Conservation (phyloP, 2,797 vertebrate species). For the Anguilla anguilla region DNA sequence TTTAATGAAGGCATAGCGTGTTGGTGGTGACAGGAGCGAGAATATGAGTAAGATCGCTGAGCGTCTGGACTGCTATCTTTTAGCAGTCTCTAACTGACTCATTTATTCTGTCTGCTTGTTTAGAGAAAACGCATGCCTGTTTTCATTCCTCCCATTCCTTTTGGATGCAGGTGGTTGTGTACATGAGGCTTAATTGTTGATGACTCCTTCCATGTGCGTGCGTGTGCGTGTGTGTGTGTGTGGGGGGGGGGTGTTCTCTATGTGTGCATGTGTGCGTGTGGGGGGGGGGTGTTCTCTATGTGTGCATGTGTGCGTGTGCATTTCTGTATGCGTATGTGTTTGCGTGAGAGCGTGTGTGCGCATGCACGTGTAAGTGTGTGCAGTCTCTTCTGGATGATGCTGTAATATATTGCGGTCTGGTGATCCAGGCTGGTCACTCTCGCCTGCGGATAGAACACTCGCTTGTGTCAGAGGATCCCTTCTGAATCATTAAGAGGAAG, state of each 20-base stretch:
- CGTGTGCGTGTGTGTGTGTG: constrained; percentile 30
- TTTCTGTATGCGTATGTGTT: constrained; percentile 24
- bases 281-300: background rate
- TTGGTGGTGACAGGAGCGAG: background rate
- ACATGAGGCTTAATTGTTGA: background rate
- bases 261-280: background rate
- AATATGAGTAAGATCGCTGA: background rate
- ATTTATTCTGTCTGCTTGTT: background rate
- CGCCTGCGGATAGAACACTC: background rate
- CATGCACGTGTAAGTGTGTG: background rate
- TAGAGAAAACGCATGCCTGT: background rate
- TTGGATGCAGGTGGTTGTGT: background rate
- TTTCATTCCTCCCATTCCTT: background rate
- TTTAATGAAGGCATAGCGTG: background rate
- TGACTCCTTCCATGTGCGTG: constrained; percentile 13
- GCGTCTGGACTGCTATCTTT: background rate
- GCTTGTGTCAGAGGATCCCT: background rate
- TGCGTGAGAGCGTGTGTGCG: constrained; percentile 1
- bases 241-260: background rate
- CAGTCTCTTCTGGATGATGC: background rate
- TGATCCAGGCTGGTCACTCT: background rate
- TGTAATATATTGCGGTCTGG: background rate
- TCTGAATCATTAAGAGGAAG: background rate
- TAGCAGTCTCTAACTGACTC: background rate
- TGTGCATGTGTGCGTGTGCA: background rate